A percentile compares a stretch with the other conserved stretches of the same genome.
Conservation (phyloP, 2,888 invertebrate species). For the Spisula subtruncata region DNA sequence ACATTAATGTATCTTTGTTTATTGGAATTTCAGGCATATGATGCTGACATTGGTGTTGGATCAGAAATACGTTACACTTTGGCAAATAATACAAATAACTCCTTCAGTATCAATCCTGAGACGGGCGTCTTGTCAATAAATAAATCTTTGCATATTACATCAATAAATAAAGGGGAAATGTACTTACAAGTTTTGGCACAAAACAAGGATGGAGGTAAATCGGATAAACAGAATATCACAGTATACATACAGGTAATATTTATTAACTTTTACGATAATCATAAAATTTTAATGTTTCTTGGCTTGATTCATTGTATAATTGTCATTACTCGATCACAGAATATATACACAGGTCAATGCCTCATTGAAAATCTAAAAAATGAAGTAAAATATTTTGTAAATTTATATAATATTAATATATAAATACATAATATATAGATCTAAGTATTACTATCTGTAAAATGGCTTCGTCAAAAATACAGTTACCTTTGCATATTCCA, state of each 20-base stretch:
- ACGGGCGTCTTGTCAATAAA: background rate
- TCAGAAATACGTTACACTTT: constrained; percentile 5
- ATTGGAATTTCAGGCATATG: constrained; percentile 29
- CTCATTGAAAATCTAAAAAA: no score
- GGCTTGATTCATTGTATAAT: background rate
- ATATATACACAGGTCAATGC: no score
- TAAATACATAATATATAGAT: no score
- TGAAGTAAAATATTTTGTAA: no score
- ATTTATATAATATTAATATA: no score
- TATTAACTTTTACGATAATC: background rate
- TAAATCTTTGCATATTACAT: background rate
- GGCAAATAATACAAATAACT: background rate
- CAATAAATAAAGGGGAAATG: background rate
- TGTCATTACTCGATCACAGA: no score
- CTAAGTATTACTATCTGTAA: no score
- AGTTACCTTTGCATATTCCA: no score
- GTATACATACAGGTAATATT: background rate
- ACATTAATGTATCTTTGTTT: background rate
- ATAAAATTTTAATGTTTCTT: background rate
- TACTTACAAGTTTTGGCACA: background rate
- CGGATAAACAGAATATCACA: background rate
- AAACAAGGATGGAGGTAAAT: background rate
- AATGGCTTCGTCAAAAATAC: no score
- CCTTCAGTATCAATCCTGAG: background rate
- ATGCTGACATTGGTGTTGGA: constrained; percentile 6